phyloP scores from a whole-genome alignment of 2,888 invertebrate genomes.

The Coelogynopora nodosa region DNA sequence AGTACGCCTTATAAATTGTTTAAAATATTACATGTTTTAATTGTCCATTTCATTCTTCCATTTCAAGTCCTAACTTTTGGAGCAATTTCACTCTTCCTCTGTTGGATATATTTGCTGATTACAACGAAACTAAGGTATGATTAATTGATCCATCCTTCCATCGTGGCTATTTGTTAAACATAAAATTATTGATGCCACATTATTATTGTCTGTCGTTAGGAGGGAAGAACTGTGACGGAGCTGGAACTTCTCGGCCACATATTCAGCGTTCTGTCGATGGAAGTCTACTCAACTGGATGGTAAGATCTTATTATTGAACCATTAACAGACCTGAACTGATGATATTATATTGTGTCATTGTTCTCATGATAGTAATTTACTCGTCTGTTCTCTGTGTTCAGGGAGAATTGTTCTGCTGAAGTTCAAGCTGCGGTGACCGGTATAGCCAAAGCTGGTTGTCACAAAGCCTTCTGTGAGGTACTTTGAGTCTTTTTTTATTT shows the following conservation, averaged over 20 bases:
- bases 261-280: neutral
- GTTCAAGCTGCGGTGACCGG: neutral
- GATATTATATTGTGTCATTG: too few species aligned
- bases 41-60: too few species aligned
- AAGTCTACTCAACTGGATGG: neutral
- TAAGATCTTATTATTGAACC: neutral
- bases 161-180: too few species aligned
- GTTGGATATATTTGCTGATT: neutral
- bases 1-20: too few species aligned
- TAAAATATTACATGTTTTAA: too few species aligned
- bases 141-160: too few species aligned
- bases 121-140: neutral
- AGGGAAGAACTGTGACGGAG: neutral
- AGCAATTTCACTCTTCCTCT: neutral
- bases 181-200: too few species aligned
- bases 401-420: neutral
- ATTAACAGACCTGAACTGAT: too few species aligned
- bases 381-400: neutral
- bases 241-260: neutral
- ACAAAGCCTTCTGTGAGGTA: neutral
- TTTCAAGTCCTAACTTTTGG: conserved; percentile 14
- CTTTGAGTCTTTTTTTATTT: too few species aligned
- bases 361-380: too few species aligned
- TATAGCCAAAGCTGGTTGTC: neutral
- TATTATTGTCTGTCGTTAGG: neutral